Evolutionary conservation across 2,888 invertebrate genomes (phyloP), one percentile per base, ranked within the genome.

Genomic region (Sylvicola fuscatus): DNA sequence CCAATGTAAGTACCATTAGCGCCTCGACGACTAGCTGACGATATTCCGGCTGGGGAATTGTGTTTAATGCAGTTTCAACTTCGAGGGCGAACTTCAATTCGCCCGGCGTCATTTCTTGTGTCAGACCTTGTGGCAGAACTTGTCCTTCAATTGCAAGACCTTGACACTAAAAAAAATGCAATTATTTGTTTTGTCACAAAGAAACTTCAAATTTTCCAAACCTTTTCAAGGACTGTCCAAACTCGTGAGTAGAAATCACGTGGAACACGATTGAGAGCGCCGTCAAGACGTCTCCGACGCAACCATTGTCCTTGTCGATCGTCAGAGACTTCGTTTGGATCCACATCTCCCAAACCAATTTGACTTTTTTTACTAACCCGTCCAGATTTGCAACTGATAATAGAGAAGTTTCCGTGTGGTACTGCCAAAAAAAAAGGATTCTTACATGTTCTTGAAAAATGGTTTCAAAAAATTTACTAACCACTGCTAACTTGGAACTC

Each of bases 41-140:
- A 60, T 97, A 98, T 56, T 98, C 98, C 1, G 98, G 97, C 56
- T 97, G 93, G 0, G 95, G 92, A 47, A 99, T 93, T 35, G 84
- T 79, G 56, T 97, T 98, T 35, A 98, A 64, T 3, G 93, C 93
- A 2, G 90, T 84, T 61, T 98, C 98, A 1, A 98, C 95, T 37
- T 90, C 89, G 12, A 98, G 64, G 0, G 98, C 97, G 60, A 98
- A 98, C 62, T 98, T 98, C 46, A 97, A 61, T 61, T 98, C 98
- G 30, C 93, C 93, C 0, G 93, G 74, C 1, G 98, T 98, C 98
- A 98, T 98, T 72, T 97, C 97, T 62, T 90, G 89, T 0, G 95
- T 97, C 35, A 97, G 63, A 57, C 82, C 84, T 50, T 90, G 89
- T 37, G 83, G 84, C 14, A 98, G 61, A 16, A 87, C 68, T 53